These are phyloP conservation scores for Dromius quadrimaculatus DNA, from an alignment of 2,888 invertebrate genomes.

Conservation along the genomic window DNA sequence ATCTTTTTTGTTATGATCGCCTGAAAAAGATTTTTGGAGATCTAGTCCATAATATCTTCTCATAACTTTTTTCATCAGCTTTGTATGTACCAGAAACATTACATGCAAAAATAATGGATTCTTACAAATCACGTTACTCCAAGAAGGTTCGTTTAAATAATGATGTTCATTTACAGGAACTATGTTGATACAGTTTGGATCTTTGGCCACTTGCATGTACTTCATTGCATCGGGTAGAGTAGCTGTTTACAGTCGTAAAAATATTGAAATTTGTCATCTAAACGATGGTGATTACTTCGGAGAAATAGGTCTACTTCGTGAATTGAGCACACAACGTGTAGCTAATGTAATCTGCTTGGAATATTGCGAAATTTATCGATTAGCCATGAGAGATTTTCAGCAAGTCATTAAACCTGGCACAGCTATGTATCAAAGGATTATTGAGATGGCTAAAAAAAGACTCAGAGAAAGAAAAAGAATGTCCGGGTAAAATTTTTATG, in stretches of 20 bases:
- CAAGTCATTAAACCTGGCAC: slow-evolving; percentile 66
- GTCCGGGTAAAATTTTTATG: too few relatives aligned
- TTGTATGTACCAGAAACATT: too few relatives aligned
- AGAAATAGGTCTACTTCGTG: slow-evolving; percentile 65
- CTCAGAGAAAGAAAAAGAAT: background rate
- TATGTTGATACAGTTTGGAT: too few relatives aligned
- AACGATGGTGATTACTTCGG: slow-evolving; percentile 72
- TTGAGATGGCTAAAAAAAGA: background rate
- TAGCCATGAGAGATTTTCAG: slow-evolving; percentile 64
- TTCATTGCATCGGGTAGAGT: slow-evolving; percentile 72
- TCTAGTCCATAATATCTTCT: too few relatives aligned
- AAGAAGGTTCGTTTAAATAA: too few relatives aligned
- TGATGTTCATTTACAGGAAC: too few relatives aligned
- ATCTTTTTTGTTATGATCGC: too few relatives aligned
- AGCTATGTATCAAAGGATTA: slow-evolving; percentile 59
- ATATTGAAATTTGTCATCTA: slow-evolving; percentile 68
- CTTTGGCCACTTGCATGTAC: slow-evolving; percentile 72
- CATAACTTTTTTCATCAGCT: too few relatives aligned
- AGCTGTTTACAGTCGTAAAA: slow-evolving; percentile 68
- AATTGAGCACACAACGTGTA: slow-evolving; percentile 60
- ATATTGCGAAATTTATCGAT: slow-evolving; percentile 64
- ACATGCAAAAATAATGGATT: too few relatives aligned
- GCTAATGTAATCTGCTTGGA: slow-evolving; percentile 65
- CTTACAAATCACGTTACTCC: too few relatives aligned
- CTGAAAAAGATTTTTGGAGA: too few relatives aligned